phyloP scores from a whole-genome alignment of 2,888 invertebrate species.

The Eilema depressum region DNA sequence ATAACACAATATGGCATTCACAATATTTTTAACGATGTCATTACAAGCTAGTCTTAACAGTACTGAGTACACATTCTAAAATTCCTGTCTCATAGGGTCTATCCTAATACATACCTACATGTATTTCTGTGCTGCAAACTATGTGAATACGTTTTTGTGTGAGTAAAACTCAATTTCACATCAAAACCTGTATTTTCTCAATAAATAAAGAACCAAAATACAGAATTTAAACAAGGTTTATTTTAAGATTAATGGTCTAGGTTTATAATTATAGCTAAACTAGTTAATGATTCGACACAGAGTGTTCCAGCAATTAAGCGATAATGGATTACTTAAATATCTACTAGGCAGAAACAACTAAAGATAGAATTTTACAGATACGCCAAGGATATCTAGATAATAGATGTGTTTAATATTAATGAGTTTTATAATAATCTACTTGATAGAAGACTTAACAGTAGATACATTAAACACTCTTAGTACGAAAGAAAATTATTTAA shows the following conservation, averaged over 20 bases:
- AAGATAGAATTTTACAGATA: not conserved
- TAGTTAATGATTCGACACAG: slow-evolving; percentile 13
- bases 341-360: not conserved
- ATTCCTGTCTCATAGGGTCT: no score
- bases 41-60: no score
- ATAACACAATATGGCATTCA: no score
- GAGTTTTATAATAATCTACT: not conserved
- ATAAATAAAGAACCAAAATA: not conserved
- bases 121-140: no score
- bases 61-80: no score
- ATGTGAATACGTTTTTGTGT: not conserved
- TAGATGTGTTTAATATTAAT: not conserved
- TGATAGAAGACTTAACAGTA: not conserved
- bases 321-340: slow-evolving; percentile 20
- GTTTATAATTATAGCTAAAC: slow-evolving; percentile 12
- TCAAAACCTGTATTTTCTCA: not conserved
- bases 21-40: no score
- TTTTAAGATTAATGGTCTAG: not conserved
- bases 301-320: slow-evolving; percentile 15
- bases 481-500: no score
- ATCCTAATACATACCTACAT: no score
- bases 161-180: not conserved
- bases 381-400: not conserved
- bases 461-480: no score
- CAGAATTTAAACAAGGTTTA: slow-evolving; percentile 4